These are phyloP conservation scores for Phytoseiulus persimilis DNA, from an alignment of 2,888 invertebrate genomes.

Conservation along the genomic window DNA sequence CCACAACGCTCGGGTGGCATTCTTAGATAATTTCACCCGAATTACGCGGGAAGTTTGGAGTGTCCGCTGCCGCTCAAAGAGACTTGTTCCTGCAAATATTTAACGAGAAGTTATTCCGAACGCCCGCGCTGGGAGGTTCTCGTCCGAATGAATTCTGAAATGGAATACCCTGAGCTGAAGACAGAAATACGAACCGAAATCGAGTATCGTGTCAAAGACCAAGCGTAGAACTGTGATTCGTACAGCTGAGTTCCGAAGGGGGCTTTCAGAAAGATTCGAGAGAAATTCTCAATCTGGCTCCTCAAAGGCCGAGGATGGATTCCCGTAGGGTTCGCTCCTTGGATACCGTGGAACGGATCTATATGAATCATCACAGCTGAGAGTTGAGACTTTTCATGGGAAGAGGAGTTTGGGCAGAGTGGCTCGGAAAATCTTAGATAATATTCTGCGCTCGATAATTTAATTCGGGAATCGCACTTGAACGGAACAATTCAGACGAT, in stretches of 20 bases:
- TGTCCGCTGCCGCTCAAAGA: not conserved
- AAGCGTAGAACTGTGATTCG: not conserved
- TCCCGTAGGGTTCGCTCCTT: no score
- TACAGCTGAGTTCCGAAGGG: no score
- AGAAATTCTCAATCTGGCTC: not conserved
- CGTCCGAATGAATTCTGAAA: not conserved
- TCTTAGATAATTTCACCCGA: not conserved
- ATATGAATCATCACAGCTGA: no score
- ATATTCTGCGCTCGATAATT: no score
- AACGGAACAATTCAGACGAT: no score
- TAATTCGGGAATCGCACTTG: no score
- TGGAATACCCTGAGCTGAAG: not conserved
- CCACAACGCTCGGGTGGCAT: not conserved
- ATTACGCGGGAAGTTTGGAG: not conserved
- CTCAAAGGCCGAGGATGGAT: no score
- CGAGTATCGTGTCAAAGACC: not conserved
- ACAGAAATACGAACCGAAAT: not conserved
- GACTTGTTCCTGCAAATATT: not conserved
- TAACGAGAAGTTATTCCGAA: not conserved
- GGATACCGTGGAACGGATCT: no score
- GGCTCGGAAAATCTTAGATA: no score
- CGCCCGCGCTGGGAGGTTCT: not conserved
- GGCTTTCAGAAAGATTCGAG: not conserved
- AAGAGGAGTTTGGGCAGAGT: no score
- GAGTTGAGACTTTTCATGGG: no score